These are phyloP conservation scores for Myoxocephalus aenaeus DNA, from an alignment of 2,797 vertebrate species.

Conservation along the genomic window DNA sequence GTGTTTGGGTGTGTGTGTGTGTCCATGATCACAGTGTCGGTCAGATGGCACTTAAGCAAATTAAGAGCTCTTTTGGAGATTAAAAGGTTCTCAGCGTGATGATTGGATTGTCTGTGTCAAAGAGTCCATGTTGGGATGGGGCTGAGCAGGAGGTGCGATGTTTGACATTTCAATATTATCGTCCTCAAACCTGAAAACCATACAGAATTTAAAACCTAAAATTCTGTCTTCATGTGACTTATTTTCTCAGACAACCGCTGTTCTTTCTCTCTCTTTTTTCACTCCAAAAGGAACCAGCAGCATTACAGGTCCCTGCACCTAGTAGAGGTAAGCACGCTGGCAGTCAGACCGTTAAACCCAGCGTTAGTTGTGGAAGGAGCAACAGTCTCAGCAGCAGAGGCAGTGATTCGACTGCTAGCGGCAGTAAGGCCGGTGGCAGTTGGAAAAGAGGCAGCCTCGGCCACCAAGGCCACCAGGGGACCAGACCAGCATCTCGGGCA, in stretches of 20 bases:
- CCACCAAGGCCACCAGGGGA: conserved; percentile 56
- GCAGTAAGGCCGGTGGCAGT: conserved; percentile 31
- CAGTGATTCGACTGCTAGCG: conserved; percentile 5
- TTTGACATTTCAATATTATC: conserved; percentile 31
- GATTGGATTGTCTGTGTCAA: conserved; percentile 66
- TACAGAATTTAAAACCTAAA: neutral
- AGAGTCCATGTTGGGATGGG: conserved; percentile 36
- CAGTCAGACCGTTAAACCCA: conserved; percentile 27
- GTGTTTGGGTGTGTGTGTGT: conserved; percentile 8
- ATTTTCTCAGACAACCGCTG: neutral
- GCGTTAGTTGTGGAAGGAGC: conserved; percentile 27
- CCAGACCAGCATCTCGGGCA: conserved; percentile 78
- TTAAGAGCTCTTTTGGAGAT: conserved; percentile 82
- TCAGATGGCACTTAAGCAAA: conserved; percentile 83
- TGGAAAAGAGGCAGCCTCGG: conserved; percentile 45
- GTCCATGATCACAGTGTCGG: conserved; percentile 48
- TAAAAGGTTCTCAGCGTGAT: conserved; percentile 62
- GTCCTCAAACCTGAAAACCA: neutral
- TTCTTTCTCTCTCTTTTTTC: neutral
- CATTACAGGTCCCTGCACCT: conserved; percentile 5
- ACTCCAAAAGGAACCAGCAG: conserved; percentile 51
- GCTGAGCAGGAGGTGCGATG: conserved; percentile 23
- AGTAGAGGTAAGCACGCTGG: conserved; percentile 41
- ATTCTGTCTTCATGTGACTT: neutral
- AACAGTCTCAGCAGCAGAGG: conserved; percentile 52